These are phyloP conservation scores for Poecile atricapillus DNA, from an alignment of 2,113 vertebrate species.

Conservation along the genomic window DNA sequence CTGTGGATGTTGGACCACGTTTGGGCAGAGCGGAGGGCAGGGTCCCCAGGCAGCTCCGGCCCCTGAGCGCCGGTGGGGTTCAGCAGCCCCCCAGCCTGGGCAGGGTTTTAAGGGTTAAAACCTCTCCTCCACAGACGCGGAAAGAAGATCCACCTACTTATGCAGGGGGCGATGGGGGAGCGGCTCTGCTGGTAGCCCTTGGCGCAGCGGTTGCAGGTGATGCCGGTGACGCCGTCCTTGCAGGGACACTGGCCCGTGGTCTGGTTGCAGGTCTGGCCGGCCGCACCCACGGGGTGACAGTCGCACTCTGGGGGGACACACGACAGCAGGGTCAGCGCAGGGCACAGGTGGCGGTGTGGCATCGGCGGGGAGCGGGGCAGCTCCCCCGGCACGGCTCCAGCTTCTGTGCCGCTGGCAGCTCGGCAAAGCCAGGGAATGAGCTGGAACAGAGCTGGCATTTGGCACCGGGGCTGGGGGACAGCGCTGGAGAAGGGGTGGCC, in stretches of 20 bases:
- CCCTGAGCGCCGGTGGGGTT: not conserved
- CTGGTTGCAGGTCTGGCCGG: slow-evolving; percentile 99
- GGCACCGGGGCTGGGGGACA: not conserved
- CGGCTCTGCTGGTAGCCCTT: slow-evolving; percentile 99
- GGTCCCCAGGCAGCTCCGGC: not conserved
- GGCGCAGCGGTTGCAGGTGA: slow-evolving; percentile 98
- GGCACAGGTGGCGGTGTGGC: accelerated
- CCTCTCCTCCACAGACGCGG: not conserved
- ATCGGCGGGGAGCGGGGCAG: not conserved
- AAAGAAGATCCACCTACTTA: slow-evolving; percentile 84
- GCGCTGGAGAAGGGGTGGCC: not conserved
- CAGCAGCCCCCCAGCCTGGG: not conserved
- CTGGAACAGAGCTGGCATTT: not conserved
- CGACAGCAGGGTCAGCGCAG: slow-evolving; percentile 71
- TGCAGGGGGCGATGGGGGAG: slow-evolving; percentile 97
- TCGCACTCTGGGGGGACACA: slow-evolving; percentile 90
- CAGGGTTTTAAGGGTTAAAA: not conserved
- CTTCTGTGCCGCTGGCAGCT: not conserved
- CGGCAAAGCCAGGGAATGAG: accelerated
- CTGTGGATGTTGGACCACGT: not conserved
- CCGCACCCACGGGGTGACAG: slow-evolving; percentile 97
- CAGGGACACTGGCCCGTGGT: slow-evolving; percentile 99
- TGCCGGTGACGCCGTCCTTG: slow-evolving; percentile 97
- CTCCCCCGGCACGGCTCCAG: accelerated
- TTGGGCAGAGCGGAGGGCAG: not conserved